Evolutionary conservation across 1,140 invertebrate species (phyloP), one percentile per base, ranked within the genome.

Genomic region (Anastatus disparis): DNA sequence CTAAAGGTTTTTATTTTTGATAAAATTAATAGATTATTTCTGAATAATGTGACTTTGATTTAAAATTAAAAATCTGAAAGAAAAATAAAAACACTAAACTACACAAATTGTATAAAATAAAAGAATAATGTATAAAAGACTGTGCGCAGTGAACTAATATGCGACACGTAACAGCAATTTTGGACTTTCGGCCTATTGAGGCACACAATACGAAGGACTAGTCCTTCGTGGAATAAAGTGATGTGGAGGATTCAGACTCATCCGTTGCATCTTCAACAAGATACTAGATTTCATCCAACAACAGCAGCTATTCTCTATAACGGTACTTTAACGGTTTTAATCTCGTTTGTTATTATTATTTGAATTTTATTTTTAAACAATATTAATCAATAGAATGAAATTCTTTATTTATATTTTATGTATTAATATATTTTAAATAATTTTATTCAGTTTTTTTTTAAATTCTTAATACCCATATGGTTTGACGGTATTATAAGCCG

Each of bases 221-320:
- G 74, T 65, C 61, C 55, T 78, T 75, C 66, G 61, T 61, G 27
- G 17, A 46, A 53, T 40, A 70, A 67, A 77, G 81, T 83, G 66
- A 85, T 85, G 83, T 85, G 83, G 83, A 83, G 82, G 71, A 84
- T 83, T 74, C 82, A 84, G 74, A 80, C 82, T 27, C 82, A 85
- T 75, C 79, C 82, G 29, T 71, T 84, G 71, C 82, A 84, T 76
- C 76, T 85, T 76, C 82, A 83, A 69, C 81, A 82, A 75, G 80
- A 84, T n/a, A 78, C 76, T 59, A 73, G 82, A 72, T 67, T 84
- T 68, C 81, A 84, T 77, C 83, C 81, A 31, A 78, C 82, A n/a
- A 76, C 83, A 58, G 80, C 83, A 64, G 80, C 82, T 17, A 78
- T 85, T 67, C 70, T 85, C 74, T 84, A 84, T 59, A 84, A 84